These are phyloP conservation scores for Ricordea florida DNA, from an alignment of 92 coral and sea anemone genomes.

Conservation along the genomic window DNA sequence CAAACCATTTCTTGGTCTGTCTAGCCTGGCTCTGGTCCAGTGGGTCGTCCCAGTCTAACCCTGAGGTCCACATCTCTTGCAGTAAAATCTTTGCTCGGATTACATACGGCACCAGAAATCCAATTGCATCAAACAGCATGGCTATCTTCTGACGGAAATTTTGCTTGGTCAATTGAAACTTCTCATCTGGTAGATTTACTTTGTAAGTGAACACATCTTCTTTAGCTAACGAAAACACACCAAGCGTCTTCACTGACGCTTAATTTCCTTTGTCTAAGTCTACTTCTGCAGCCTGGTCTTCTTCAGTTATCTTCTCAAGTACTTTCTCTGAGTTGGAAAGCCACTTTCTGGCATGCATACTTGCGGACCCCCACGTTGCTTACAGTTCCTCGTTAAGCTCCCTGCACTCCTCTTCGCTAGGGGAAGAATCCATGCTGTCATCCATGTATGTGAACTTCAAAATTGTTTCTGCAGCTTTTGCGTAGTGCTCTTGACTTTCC, in stretches of 20 bases:
- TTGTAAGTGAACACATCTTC: neutral
- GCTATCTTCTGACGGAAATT: slow-evolving; percentile 46
- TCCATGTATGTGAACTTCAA: too few relatives aligned
- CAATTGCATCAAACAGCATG: slow-evolving; percentile 45
- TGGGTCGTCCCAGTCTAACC: slow-evolving; percentile 66
- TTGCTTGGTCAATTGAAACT: slow-evolving; percentile 27
- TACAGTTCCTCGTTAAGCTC: too few relatives aligned
- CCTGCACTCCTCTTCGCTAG: too few relatives aligned
- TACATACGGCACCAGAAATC: slow-evolving; percentile 41
- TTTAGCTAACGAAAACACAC: neutral
- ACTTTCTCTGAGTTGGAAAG: neutral
- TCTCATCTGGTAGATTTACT: neutral
- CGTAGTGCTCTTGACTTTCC: too few relatives aligned
- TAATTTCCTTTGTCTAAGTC: neutral
- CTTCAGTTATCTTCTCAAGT: neutral
- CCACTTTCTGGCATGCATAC: neutral
- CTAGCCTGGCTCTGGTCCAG: slow-evolving; percentile 4
- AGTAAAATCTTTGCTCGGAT: slow-evolving; percentile 49
- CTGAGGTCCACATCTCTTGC: slow-evolving; percentile 55
- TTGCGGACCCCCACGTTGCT: neutral
- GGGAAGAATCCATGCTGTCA: too few relatives aligned
- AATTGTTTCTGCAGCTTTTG: too few relatives aligned
- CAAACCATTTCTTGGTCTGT: neutral
- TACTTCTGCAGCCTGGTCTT: neutral
- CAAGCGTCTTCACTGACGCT: slow-evolving; percentile 16